Base-by-base conservation (phyloP, 2,113 vertebrate genomes). In the Grammomys surdaster region DNA sequence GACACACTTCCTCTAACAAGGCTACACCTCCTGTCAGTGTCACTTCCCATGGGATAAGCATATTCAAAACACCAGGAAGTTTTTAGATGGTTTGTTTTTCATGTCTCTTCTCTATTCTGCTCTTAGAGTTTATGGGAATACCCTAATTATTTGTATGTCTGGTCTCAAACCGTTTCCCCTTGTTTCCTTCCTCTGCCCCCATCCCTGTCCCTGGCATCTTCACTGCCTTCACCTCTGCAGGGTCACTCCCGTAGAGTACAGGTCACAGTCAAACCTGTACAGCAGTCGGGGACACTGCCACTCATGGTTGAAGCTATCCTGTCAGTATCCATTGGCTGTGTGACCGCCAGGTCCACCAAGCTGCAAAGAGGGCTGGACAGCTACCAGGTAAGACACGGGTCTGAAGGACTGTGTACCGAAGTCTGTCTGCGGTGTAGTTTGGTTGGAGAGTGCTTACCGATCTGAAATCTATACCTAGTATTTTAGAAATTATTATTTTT, bases 231-330 rank as follows among this genome's bases (percentile, higher is more conserved):
- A 28, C 63, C 65, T 75, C 54, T n/a, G 60, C 97, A 99, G 99
- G 99, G 99, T 97, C 99, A 99, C 97, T 99, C 99, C 63, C 99
- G 99, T 85, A 99, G 99, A 98, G 98, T 99, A 95, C 99, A 99
- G 96, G 99, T 99, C 97, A 99, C 98, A 0, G 99, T 99, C 92
- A 99, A 99, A 84, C 99, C 99, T 0, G 99, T 99, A 1, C 99
- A 99, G 92, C 99, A 99, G 96, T 99, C 99, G 0, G 99, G 99
- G 90, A 99, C 99, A 0, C 98, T 99, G 96, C 99, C 99, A 12
- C 99, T 99, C 89, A 99, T 99, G 98, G 99, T 99, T 36, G 99
- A 99, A 98, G 99, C 99, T 13, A 93, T 99, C 94, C 98, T 99
- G 73, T 99, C 99, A 1, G 98, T 99, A 17, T 99, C 99, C 54